These are phyloP conservation scores for Denticeps clupeoides DNA, from an alignment of 2,797 vertebrate species.

Conservation along the genomic window DNA sequence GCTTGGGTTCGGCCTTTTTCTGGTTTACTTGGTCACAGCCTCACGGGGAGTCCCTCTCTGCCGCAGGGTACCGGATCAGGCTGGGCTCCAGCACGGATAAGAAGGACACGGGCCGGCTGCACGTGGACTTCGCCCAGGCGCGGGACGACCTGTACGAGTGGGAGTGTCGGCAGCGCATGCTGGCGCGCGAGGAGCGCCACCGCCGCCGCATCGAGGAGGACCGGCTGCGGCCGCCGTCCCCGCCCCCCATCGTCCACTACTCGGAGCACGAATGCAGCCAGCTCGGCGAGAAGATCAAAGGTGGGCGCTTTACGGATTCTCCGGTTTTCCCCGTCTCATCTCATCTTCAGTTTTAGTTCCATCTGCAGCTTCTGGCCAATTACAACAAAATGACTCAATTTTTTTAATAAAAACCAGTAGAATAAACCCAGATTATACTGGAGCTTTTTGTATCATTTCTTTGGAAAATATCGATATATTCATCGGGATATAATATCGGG, in stretches of 20 bases:
- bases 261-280: slow-evolving; percentile 85
- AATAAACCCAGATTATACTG: too few relatives aligned
- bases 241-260: slow-evolving; percentile 86
- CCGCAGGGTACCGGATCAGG: slow-evolving; percentile 79
- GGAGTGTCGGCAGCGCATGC: slow-evolving; percentile 88
- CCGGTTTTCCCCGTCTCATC: neutral
- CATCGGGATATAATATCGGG: too few relatives aligned
- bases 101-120: slow-evolving; percentile 85
- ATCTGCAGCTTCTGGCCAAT: too few relatives aligned
- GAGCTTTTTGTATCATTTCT: too few relatives aligned
- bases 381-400: too few relatives aligned
- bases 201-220: slow-evolving; percentile 81
- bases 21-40: too few relatives aligned
- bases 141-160: slow-evolving; percentile 91
- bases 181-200: slow-evolving; percentile 86
- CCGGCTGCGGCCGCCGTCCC: slow-evolving; percentile 74
- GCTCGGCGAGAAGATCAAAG: slow-evolving; percentile 87
- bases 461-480: too few relatives aligned
- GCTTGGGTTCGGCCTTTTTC: too few relatives aligned
- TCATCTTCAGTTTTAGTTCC: too few relatives aligned
- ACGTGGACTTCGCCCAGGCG: slow-evolving; percentile 91
- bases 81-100: slow-evolving; percentile 93
- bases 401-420: too few relatives aligned
- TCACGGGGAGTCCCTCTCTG: too few relatives aligned
- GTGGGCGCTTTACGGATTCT: slow-evolving; percentile 42